phyloP scores from a whole-genome alignment of 2,113 vertebrate species.

The Callopanchax toddi region DNA sequence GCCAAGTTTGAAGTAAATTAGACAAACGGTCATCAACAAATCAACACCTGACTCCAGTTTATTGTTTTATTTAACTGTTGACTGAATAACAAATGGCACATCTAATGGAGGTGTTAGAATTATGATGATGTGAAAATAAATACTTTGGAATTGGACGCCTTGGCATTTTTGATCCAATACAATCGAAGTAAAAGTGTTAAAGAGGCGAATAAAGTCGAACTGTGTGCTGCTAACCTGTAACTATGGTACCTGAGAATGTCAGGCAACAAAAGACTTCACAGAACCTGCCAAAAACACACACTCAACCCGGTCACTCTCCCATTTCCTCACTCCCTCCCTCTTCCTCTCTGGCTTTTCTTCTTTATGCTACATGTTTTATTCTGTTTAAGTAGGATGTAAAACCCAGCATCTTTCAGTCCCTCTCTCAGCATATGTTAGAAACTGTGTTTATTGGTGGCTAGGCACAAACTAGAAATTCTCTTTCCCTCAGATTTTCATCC shows the following conservation, averaged over 20 bases:
- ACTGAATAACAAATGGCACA: too few species aligned
- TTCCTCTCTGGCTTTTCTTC: slow-evolving; percentile 41
- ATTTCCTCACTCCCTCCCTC: slow-evolving; percentile 34
- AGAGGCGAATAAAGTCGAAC: slow-evolving; percentile 35
- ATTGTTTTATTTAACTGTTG: too few species aligned
- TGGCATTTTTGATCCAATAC: neutral
- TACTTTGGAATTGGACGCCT: too few species aligned
- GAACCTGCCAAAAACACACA: slow-evolving; percentile 64
- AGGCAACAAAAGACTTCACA: slow-evolving; percentile 71
- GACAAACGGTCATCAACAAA: too few species aligned
- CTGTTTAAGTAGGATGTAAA: slow-evolving; percentile 32
- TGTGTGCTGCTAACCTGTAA: slow-evolving; percentile 59
- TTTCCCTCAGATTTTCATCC: neutral
- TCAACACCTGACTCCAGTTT: too few species aligned
- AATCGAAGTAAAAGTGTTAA: slow-evolving; percentile 38
- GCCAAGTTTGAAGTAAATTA: too few species aligned
- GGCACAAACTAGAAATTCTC: too few species aligned
- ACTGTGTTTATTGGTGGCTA: too few species aligned
- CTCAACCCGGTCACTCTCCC: slow-evolving; percentile 21
- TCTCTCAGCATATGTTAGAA: too few species aligned
- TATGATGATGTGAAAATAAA: too few species aligned
- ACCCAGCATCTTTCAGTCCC: slow-evolving; percentile 16
- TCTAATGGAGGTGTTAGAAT: too few species aligned
- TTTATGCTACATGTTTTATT: slow-evolving; percentile 37
- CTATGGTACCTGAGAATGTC: slow-evolving; percentile 77